phyloP scores from a whole-genome alignment of 2,113 vertebrate species.

The Phaethornis superciliosus region DNA sequence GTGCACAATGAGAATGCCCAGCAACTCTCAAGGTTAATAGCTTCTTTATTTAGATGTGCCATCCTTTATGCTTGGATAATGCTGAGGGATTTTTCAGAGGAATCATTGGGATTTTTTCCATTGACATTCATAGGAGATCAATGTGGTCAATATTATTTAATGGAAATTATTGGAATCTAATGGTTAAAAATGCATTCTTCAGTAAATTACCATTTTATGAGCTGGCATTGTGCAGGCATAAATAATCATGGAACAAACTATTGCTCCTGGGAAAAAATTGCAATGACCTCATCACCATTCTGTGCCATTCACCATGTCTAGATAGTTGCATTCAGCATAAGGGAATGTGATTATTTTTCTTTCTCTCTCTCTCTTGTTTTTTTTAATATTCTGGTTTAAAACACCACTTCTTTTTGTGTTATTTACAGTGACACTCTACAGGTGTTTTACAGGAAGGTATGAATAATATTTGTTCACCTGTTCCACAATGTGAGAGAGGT shows the following conservation, averaged over 20 bases:
- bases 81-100: not conserved
- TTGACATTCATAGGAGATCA: not conserved
- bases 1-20: not conserved
- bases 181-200: not conserved
- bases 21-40: not conserved
- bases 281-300: not conserved
- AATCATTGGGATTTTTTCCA: not conserved
- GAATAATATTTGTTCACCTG: not conserved
- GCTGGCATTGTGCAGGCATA: not conserved
- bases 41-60: not conserved
- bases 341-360: not conserved
- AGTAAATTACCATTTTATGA: not conserved
- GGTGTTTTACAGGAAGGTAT: not conserved
- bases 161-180: not conserved
- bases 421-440: not conserved
- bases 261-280: not conserved
- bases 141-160: not conserved
- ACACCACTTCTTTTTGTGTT: rapidly evolving
- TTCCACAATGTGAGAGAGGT: not conserved
- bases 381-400: not conserved
- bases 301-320: not conserved
- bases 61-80: not conserved
- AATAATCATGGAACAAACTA: not conserved
- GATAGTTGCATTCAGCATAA: not conserved
- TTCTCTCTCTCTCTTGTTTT: not conserved